A percentile compares a stretch with the other conserved stretches of the same genome.
Evolutionary conservation across 2,797 vertebrate species (phyloP).

Genomic region (Pseudotriccus pelzelni): DNA sequence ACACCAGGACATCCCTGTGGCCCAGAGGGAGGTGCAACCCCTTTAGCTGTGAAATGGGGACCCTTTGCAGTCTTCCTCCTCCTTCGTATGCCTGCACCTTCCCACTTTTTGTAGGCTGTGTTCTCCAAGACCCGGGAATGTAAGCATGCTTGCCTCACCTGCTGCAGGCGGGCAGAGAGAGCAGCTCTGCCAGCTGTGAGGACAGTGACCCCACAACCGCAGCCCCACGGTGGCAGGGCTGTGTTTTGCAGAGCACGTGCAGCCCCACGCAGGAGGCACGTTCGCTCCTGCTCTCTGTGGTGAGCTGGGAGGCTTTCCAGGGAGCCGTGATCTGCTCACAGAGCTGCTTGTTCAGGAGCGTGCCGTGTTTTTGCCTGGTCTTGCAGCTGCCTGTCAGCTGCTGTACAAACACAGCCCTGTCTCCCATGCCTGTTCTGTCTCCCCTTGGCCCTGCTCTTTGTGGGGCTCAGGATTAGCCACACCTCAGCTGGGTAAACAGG

Average conservation of each 20-base stretch:
- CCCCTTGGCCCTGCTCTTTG: background rate
- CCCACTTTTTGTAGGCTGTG: background rate
- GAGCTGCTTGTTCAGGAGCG: slow-evolving; percentile 26
- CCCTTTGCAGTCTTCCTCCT: background rate
- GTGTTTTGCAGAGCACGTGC: slow-evolving; percentile 31
- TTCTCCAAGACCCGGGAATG: background rate
- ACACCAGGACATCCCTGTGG: background rate
- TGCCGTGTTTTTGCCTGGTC: slow-evolving; percentile 1
- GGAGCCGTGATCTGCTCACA: background rate
- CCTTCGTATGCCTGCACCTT: background rate
- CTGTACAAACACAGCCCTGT: slow-evolving; percentile 34
- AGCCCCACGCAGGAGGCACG: background rate
- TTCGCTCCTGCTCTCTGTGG: background rate
- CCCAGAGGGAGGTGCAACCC: background rate
- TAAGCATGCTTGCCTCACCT: background rate
- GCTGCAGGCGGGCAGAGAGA: background rate
- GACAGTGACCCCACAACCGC: background rate
- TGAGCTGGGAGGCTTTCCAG: slow-evolving; percentile 6
- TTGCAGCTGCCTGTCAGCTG: slow-evolving; percentile 59
- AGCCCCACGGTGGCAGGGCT: background rate
- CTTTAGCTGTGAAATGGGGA: background rate
- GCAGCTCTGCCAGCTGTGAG: background rate
- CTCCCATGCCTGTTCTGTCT: background rate
- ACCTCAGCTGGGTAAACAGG: slow-evolving; percentile 54
- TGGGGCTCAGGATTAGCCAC: slow-evolving; percentile 5